Evolutionary conservation across 2,888 invertebrate genomes (phyloP), one percentile per base, ranked within the genome.

Genomic region (Stramonita haemastoma): DNA sequence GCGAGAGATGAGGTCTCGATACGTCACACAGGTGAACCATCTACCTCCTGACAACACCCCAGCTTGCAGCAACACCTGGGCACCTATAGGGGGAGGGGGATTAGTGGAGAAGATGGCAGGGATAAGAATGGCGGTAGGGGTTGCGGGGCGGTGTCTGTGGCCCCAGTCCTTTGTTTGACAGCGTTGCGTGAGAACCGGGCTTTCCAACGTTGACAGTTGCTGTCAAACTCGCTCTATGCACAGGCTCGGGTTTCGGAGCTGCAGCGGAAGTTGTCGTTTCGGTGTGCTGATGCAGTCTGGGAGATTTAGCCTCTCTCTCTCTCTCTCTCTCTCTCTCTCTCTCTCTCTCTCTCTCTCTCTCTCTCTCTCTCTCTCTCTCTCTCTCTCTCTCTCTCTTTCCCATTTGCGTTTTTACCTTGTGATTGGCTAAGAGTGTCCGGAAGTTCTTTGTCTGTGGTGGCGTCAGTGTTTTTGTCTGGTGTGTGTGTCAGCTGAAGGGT

Each of bases 1-100:
- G 77, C 32, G 77, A 79, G 32, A 79, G 77, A 79, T 79, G 77
- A 79, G 77, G 77, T 32, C 77, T 79, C 77, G 77, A 79, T 79
- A 34, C 77, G 32, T 79, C 77, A 79, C 77, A 79, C 29, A 79
- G 77, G 77, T 79, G 77, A 79, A 79, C 60, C 60, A 19, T 22
- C 60, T 15, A 2, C 15, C 77, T 29, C 4, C 77, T 32, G n/a
- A 34, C 77, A 32, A 79, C 77, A 79, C 5, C 77, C 77, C 15
- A 46, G 46, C 46, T 8, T 46, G 46, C 46, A 15, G 13, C 32
- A 19, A 8, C 77, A 32, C 32, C 32, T 32, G 32, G 15, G 19
- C 13, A 11, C 32, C 32, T 79, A 32, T 13, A 79, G 32, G 32
- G 32, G 77, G 2, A 79, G 77, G 32, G 73, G 73, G 73, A n/a